These are phyloP conservation scores for Drosophila dunni DNA, from an alignment of 1,140 invertebrate genomes.

Conservation along the genomic window DNA sequence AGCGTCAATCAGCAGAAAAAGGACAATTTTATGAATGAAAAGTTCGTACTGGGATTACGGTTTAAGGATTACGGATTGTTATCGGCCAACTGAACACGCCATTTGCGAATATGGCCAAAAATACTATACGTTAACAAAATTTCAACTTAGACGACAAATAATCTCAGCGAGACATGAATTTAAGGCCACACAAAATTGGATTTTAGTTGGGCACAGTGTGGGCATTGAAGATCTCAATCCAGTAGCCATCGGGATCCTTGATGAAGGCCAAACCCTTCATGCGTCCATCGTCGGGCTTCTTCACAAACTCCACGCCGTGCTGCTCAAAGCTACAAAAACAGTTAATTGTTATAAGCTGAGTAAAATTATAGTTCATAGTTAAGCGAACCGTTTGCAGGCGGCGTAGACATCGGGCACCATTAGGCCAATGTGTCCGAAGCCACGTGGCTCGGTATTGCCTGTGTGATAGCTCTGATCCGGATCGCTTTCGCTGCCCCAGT, in stretches of 20 bases:
- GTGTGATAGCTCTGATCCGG: constrained; percentile 93
- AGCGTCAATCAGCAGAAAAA: constrained; percentile 65
- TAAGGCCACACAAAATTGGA: not conserved
- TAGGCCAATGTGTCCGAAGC: constrained; percentile 96
- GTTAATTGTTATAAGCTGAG: not conserved
- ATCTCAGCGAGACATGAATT: constrained; percentile 4
- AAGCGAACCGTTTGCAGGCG: constrained; percentile 89
- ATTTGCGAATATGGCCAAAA: constrained; percentile 22
- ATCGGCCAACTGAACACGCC: constrained; percentile 27
- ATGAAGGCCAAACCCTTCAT: constrained; percentile 98
- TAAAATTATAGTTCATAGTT: not conserved
- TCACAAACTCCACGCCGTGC: constrained; percentile 94
- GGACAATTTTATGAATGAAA: constrained; percentile 51
- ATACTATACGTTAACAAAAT: constrained; percentile 12
- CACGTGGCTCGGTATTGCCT: constrained; percentile 95
- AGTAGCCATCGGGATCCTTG: constrained; percentile 97
- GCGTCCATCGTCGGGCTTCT: constrained; percentile 94
- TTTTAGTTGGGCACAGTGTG: constrained; percentile 87
- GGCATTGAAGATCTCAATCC: constrained; percentile 96
- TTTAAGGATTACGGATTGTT: constrained; percentile 8
- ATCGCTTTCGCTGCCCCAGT: constrained; percentile 97
- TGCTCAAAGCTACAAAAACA: constrained; percentile 89
- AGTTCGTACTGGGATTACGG: not conserved
- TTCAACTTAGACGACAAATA: constrained; percentile 16
- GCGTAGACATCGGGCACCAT: constrained; percentile 94